Conservation (phyloP, 2,888 invertebrate species). For the Amphipoea lucens region DNA sequence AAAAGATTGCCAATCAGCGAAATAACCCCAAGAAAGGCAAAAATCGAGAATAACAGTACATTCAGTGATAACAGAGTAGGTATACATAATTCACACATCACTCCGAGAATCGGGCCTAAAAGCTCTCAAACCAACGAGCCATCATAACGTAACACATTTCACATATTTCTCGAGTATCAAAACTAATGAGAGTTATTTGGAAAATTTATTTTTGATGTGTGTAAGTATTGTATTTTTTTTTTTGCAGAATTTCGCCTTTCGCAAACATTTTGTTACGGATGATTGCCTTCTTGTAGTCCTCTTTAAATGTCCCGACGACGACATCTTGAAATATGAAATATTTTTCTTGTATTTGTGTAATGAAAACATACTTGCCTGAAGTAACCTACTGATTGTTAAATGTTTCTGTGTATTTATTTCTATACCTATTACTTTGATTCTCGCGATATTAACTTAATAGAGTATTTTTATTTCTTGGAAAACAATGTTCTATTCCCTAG, state of each 20-base stretch:
- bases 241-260: constrained; percentile 38
- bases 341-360: constrained; percentile 49
- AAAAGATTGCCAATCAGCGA: constrained; percentile 40
- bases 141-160: constrained; percentile 37
- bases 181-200: constrained; percentile 60
- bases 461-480: neutral
- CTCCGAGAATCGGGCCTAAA: constrained; percentile 22
- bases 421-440: neutral
- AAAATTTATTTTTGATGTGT: constrained; percentile 40
- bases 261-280: constrained; percentile 53
- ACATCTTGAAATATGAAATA: constrained; percentile 34
- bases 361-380: constrained; percentile 46
- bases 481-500: neutral
- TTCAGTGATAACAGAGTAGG: constrained; percentile 12
- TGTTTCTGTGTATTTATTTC: constrained; percentile 9
- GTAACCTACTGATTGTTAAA: constrained; percentile 18
- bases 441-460: neutral
- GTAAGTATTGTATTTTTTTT: constrained; percentile 41
- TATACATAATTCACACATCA: constrained; percentile 41
- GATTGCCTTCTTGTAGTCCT: constrained; percentile 52
- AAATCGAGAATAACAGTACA: constrained; percentile 1
- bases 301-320: constrained; percentile 42
- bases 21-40: constrained; percentile 7
- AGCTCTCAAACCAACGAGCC: constrained; percentile 43
- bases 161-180: constrained; percentile 49